phyloP scores from a whole-genome alignment of 2,888 invertebrate species.

The Toxonevra muliebris region DNA sequence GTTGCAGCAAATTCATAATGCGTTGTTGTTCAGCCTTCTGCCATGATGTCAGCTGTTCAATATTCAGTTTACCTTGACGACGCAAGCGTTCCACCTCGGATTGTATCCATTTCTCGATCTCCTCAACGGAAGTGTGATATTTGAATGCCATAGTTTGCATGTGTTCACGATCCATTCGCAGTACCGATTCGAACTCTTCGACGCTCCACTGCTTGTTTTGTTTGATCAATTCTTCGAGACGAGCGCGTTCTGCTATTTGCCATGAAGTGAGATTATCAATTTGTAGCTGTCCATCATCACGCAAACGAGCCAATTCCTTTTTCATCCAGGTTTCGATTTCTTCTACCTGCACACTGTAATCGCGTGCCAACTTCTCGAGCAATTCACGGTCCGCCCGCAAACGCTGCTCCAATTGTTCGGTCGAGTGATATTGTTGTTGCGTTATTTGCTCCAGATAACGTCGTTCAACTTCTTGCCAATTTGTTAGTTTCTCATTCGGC shows the following conservation, averaged over 20 bases:
- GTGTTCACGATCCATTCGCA: conserved; percentile 58
- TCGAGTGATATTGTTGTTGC: conserved; percentile 56
- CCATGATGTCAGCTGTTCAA: conserved; percentile 58
- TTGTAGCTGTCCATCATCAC: conserved; percentile 59
- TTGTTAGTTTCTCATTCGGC: conserved; percentile 56
- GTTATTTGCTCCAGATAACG: conserved; percentile 58
- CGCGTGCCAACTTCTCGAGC: conserved; percentile 53
- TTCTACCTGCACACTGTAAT: conserved; percentile 60
- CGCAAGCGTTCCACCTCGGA: conserved; percentile 55
- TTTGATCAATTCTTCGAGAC: conserved; percentile 50
- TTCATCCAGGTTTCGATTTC: conserved; percentile 61
- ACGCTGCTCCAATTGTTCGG: conserved; percentile 59
- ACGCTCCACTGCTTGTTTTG: conserved; percentile 57
- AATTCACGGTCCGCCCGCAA: conserved; percentile 58
- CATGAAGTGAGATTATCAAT: conserved; percentile 58
- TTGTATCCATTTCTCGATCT: conserved; percentile 62
- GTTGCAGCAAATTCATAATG: conserved; percentile 52
- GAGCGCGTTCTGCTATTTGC: conserved; percentile 59
- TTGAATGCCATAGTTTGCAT: conserved; percentile 60
- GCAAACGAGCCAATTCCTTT: conserved; percentile 57
- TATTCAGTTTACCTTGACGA: conserved; percentile 55
- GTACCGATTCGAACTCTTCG: conserved; percentile 54
- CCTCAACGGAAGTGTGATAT: conserved; percentile 60
- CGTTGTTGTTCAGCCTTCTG: conserved; percentile 57
- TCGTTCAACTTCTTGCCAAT: conserved; percentile 61